Percentiles rank a stretch among this genome's conserved stretches.
phyloP scores from a whole-genome alignment of 2,113 vertebrate genomes.

The Planiliza haematocheilus region DNA sequence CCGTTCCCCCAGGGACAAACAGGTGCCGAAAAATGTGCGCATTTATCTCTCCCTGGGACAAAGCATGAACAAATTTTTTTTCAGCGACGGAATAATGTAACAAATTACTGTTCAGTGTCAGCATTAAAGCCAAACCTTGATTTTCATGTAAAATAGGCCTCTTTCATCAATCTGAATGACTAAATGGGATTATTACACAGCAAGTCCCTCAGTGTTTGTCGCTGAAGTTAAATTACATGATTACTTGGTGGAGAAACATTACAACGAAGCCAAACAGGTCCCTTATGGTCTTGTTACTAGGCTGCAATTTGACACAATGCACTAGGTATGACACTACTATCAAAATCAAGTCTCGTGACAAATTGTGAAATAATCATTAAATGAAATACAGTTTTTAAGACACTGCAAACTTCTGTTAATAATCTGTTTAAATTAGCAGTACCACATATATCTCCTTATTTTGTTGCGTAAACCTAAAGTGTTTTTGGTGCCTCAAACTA shows the following conservation, averaged over 20 bases:
- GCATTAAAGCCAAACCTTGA: neutral
- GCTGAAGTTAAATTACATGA: conserved; percentile 41
- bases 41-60: neutral
- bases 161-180: conserved; percentile 36
- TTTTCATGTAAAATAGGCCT: conserved; percentile 10
- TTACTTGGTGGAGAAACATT: conserved; percentile 20
- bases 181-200: conserved; percentile 24
- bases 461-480: too few relatives aligned
- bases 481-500: too few relatives aligned
- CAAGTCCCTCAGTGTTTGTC: conserved; percentile 1
- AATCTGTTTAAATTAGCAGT: too few relatives aligned
- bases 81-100: neutral
- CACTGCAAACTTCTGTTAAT: too few relatives aligned
- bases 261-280: conserved; percentile 31
- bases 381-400: too few relatives aligned
- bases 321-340: neutral
- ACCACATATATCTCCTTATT: too few relatives aligned
- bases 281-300: neutral
- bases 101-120: conserved; percentile 18
- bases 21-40: conserved; percentile 12
- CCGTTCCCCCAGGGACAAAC: neutral
- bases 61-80: neutral
- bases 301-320: conserved; percentile 6
- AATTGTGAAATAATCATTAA: too few relatives aligned
- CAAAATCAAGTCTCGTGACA: too few relatives aligned